Base-by-base conservation (phyloP, 2,797 vertebrate species). In the Syngnathus acus region DNA sequence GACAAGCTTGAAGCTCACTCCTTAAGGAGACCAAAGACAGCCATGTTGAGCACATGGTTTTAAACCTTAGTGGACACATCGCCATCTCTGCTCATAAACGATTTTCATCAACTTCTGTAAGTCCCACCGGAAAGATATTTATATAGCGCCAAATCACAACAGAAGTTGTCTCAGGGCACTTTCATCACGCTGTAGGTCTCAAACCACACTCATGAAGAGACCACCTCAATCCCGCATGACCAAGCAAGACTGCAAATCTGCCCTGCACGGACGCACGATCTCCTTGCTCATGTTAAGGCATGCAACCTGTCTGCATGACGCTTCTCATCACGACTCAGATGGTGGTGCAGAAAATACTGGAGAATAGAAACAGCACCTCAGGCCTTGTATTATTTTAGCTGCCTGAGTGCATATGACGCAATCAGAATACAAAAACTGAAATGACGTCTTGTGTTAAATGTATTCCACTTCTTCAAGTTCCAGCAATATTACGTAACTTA, bases 1-100 rank as follows among this genome's bases (percentile, higher is more conserved):
- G 13, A 61, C 45, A 68, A 72, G 39, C 60, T 72, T 72, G 68
- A 76, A 78, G 39, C 63, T 45, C 43, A 51, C 61, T 65, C 9
- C 60, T 62, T 42, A n/a, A 57, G 48, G 65, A 78, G 65, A 71
- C 72, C 75, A 74, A 74, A 79, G 68, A 58, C 50, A 17, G 26
- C 21, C 58, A 39, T 60, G 58, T 9, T 60, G 58, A 60, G 38
- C 9, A 60, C 37, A 60, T 40, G 23, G 53, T 26, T 55, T 26
- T 23, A 55, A 32, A 55, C 23, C 37, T 40, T 40, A 0, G 38
- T 6, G 7, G 16, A 38, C 13, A 11, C 53, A 26, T 26, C 23
- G 32, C 53, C 53, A 55, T 37, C 13, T 58, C 55, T 17, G 13
- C 32, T 38, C 1, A n/a, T 55, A 26, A 55, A 55, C 7, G 0